Evolutionary conservation across 2,113 vertebrate species (phyloP), one percentile per base, ranked within the genome.

Genomic region (Labeo catla): DNA sequence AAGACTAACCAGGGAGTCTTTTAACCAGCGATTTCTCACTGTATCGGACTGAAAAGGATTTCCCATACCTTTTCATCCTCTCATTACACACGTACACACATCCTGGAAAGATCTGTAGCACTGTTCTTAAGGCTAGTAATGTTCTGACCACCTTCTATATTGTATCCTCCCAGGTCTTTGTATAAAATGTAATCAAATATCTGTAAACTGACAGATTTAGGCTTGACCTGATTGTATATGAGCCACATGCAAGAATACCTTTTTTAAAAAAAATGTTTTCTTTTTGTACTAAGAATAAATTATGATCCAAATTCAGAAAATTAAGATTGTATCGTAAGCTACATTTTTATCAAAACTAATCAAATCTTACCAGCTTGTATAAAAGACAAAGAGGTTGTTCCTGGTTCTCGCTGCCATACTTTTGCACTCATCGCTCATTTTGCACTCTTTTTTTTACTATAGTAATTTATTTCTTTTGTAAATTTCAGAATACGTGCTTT

Each of bases 21-120:
- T 85, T 84, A 85, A 89, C 89, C 89, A 89, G 84, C 89, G 81
- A 84, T 66, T 70, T 72, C 50, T 87, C 88, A 86, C 88, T 87
- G 59, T 87, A 78, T 81, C 63, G 74, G 50, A 39, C 54, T 34
- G 52, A 63, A 49, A 72, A 83, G 43, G 21, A 59, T 47, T 16
- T 36, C 73, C 50, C 36, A 45, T 77, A 8, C 28, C 76, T n/a
- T 80, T 65, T 76, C 57, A 57, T 39, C 68, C 16, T 49, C 8
- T 7, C 23, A 52, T 13, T 63, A 65, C 52, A 81, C 23, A 45
- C 54, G 65, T 34, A 57, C 50, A 28, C 81, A 73, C 78, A 11
- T 57, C 16, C 73, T 87, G 6, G 79, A 47, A 74, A 84, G 80
- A 70, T 87, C 81, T 88, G 87, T 87, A 90, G 89, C 87, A 90